Evolutionary conservation across 2,797 vertebrate genomes (phyloP), one percentile per base, ranked within the genome.

Genomic region (Amblyraja radiata): DNA sequence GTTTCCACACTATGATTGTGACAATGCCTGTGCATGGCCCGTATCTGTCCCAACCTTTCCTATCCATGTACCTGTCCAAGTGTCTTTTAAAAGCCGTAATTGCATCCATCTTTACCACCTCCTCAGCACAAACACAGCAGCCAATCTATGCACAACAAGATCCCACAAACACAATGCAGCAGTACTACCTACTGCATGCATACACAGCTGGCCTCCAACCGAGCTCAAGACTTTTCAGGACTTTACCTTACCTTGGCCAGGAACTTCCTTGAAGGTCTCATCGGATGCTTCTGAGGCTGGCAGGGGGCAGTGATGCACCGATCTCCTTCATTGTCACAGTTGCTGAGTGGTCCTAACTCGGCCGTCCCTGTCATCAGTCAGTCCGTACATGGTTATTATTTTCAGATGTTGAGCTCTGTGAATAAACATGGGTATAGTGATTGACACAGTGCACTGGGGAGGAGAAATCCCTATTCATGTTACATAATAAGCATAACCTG

Each of bases 351-450:
- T 86, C 83, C 83, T 63, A n/a, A 61, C 28, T 28, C 63, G 83
- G 58, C 83, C 83, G n/a, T 86, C 83, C 28, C 58, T n/a, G 14
- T 63, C 14, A 65, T 86, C 61, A 61, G 61, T 84, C 36, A 46
- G 25, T 84, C 18, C 46, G n/a, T 28, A 13, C 13, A 9, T 25
- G n/a, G n/a, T 63, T 86, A 86, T 63, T 61, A 63, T 63, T 86
- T 86, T 28, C 58, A 86, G 83, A 86, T 65, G 83, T 86, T 86
- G 61, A 28, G 6, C 46, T 74, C 88, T 91, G 65, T 74, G 88
- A 74, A 46, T 74, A 92, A 92, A 58, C 39, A 92, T 39, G 25
- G 68, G 25, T 28, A 74, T 92, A 9, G 73, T 92, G 23, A 76
- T 54, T 92, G 90, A 68, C 36, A 74, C 71, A 88, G 84, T 28